Percentiles rank a stretch among this genome's conserved stretches.
These are phyloP conservation scores for Lordiphosa collinella DNA, from an alignment of 1,140 invertebrate genomes.

Conservation along the genomic window DNA sequence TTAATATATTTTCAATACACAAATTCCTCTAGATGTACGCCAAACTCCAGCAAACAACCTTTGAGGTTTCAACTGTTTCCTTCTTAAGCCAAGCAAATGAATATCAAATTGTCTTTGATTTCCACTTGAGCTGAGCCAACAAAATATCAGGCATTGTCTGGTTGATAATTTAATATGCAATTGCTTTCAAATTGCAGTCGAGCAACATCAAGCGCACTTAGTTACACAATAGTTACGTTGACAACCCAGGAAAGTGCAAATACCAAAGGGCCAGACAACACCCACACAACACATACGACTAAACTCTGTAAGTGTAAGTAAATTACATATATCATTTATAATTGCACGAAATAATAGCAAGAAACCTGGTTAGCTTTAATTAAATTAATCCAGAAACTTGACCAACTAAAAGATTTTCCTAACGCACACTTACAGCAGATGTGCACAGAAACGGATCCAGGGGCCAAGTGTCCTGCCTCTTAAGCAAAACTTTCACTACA, in stretches of 20 bases:
- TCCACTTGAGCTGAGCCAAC: slow-evolving; percentile 16
- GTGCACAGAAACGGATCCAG: slow-evolving; percentile 5
- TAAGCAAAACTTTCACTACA: slow-evolving; percentile 47
- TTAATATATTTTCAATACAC: slow-evolving; percentile 23
- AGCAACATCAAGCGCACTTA: slow-evolving; percentile 3
- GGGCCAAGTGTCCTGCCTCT: slow-evolving; percentile 37
- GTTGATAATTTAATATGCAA: slow-evolving; percentile 27
- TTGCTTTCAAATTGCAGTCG: slow-evolving; percentile 13
- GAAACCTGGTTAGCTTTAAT: slow-evolving; percentile 49
- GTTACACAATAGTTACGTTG: neutral
- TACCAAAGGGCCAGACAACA: slow-evolving; percentile 20
- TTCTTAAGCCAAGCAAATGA: slow-evolving; percentile 2
- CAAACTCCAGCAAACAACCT: slow-evolving; percentile 8
- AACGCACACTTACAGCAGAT: slow-evolving; percentile 26
- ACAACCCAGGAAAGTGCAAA: slow-evolving; percentile 14
- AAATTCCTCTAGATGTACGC: slow-evolving; percentile 14
- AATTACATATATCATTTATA: slow-evolving; percentile 76
- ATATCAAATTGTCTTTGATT: slow-evolving; percentile 17
- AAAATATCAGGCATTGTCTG: slow-evolving; percentile 1
- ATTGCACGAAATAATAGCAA: slow-evolving; percentile 42
- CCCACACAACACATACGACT: slow-evolving; percentile 23
- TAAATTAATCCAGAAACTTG: slow-evolving; percentile 52
- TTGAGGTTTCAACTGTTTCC: slow-evolving; percentile 20
- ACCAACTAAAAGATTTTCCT: slow-evolving; percentile 29
- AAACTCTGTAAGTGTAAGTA: slow-evolving; percentile 27